Evolutionary conservation across 2,113 vertebrate species (phyloP), one percentile per base, ranked within the genome.

Genomic region (Ceuthmochares aereus): DNA sequence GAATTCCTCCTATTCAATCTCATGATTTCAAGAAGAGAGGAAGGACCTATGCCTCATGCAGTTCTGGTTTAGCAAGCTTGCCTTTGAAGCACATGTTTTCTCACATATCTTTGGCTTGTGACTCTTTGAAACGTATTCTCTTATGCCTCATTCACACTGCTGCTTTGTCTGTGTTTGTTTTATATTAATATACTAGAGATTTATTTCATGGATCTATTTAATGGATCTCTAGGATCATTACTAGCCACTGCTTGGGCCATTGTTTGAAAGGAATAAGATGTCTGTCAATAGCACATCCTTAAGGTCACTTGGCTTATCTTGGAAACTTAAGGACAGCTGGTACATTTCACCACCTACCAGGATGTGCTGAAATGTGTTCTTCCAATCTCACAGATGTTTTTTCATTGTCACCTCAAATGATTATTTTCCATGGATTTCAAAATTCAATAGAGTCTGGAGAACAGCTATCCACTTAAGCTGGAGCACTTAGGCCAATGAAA

Each of bases 401-500:
- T 47, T 84, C 52, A 75, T 43, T 95, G 84, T 92, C 69, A 84
- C 80, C 89, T 91, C 52, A 55, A 74, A 74, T 29, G 59, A 60
- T 67, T 81, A 84, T 93, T 95, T 92, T 90, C 73, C 62, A 81
- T 6, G 10, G 64, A 70, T 22, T 95, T 78, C 89, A 84, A 60
- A 69, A 95, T 89, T 84, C 84, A 95, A 16, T 7, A 51, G 84
- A 52, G 40, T 6, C 2, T 59, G 68, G 68, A 89, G 69, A 87
- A 89, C 77, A 95, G 89, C 60, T 91, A 77, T 81, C 74, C 89
- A 87, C 87, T 96, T 93, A 83, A 68, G 62, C 81, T 64, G 54
- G 36, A 91, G 94, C 74, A 89, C 74, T 95, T 43, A 96, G 58
- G 69, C 89, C 93, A 93, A 36, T 91, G 81, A 91, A 87, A 95